These are phyloP conservation scores for Boulengeromyrus knoepffleri DNA, from an alignment of 2,113 vertebrate species.

Conservation along the genomic window DNA sequence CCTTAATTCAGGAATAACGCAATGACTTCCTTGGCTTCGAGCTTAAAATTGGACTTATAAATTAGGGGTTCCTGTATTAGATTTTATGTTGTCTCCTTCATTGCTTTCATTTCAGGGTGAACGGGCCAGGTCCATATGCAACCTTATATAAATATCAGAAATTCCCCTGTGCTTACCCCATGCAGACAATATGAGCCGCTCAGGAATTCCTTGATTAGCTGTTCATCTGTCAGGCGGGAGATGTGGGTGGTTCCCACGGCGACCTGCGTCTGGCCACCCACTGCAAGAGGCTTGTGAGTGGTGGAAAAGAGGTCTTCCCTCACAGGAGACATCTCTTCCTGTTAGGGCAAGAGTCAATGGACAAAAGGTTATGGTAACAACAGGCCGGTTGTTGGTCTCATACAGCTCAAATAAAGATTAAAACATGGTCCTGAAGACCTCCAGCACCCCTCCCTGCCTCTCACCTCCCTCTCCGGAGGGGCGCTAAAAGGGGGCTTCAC, in stretches of 20 bases:
- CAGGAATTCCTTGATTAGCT: constrained; percentile 94
- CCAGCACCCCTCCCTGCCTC: background rate
- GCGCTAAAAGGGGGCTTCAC: constrained; percentile 76
- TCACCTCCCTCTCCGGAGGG: constrained; percentile 67
- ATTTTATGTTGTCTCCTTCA: background rate
- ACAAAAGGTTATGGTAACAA: background rate
- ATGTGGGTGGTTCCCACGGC: constrained; percentile 93
- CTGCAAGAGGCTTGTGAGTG: constrained; percentile 81
- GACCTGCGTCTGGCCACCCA: constrained; percentile 77
- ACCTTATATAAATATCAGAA: background rate
- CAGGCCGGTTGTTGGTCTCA: background rate
- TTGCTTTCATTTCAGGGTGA: background rate
- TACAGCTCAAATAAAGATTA: background rate
- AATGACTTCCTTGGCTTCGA: background rate
- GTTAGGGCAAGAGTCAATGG: background rate
- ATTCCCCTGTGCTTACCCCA: constrained; percentile 69
- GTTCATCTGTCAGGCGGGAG: constrained; percentile 91
- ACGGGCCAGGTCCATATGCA: background rate
- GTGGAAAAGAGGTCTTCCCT: constrained; percentile 83
- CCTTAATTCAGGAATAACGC: background rate
- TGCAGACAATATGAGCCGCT: constrained; percentile 96
- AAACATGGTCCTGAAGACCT: background rate
- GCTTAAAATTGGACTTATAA: background rate
- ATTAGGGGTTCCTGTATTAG: background rate
- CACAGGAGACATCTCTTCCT: constrained; percentile 71